Conservation (phyloP, 1,140 invertebrate species). For the Drosophila ohnishii region DNA sequence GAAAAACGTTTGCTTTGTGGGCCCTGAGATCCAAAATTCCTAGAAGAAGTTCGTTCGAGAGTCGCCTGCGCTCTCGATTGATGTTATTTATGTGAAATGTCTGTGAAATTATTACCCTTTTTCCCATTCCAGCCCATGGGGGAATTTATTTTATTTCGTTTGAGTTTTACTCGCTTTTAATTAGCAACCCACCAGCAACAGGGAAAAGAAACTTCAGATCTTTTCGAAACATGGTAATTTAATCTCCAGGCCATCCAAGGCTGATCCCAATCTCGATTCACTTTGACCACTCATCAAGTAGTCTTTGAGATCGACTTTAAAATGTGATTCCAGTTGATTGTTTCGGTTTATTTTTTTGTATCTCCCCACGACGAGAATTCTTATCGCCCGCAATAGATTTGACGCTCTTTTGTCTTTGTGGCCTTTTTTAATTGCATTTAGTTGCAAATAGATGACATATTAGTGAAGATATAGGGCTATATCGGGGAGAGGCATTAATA, state of each 20-base stretch:
- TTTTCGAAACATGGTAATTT: conserved; percentile 68
- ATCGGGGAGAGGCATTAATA: conserved; percentile 14
- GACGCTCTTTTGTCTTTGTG: conserved; percentile 65
- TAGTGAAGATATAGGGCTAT: conserved; percentile 48
- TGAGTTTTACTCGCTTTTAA: conserved; percentile 80
- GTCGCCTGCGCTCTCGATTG: conserved; percentile 64
- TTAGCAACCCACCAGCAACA: conserved; percentile 63
- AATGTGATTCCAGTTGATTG: conserved; percentile 67
- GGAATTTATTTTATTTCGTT: conserved; percentile 77
- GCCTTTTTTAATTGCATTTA: conserved; percentile 67
- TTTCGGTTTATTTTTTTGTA: conserved; percentile 20
- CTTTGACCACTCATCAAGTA: conserved; percentile 76
- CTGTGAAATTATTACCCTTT: conserved; percentile 80
- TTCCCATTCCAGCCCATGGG: conserved; percentile 36
- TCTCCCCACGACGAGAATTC: neutral
- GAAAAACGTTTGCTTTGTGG: conserved; percentile 63
- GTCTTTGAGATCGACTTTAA: conserved; percentile 68
- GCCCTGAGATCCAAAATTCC: conserved; percentile 60
- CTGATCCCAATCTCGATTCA: conserved; percentile 71
- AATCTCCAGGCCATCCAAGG: conserved; percentile 57
- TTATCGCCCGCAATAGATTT: conserved; percentile 57
- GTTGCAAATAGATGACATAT: conserved; percentile 80
- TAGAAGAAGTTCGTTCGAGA: conserved; percentile 50
- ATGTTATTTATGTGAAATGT: conserved; percentile 81
- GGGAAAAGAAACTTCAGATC: conserved; percentile 42